These are phyloP conservation scores for Promerops cafer DNA, from an alignment of 2,113 vertebrate species.

Conservation along the genomic window DNA sequence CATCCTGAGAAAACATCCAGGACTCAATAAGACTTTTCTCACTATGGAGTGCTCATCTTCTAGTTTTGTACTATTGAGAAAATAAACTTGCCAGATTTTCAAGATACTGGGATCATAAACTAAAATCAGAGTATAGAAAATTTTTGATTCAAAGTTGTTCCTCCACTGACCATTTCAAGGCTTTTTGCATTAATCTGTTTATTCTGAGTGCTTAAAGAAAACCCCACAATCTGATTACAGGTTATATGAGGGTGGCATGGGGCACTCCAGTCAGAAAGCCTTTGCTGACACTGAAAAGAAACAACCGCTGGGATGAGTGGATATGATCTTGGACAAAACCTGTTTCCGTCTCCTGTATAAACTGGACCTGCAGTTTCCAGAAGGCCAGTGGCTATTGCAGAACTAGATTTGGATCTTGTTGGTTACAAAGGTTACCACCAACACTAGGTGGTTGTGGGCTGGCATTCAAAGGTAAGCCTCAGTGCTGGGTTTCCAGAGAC, in stretches of 20 bases:
- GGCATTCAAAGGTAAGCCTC: background rate
- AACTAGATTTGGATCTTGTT: background rate
- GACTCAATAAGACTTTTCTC: background rate
- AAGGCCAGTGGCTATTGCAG: background rate
- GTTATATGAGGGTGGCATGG: background rate
- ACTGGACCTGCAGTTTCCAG: background rate
- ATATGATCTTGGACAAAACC: background rate
- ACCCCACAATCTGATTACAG: background rate
- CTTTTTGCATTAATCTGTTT: background rate
- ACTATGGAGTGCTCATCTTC: background rate
- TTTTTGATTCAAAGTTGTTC: background rate
- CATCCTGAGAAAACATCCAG: background rate
- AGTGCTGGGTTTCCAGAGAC: background rate
- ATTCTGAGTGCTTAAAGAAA: background rate
- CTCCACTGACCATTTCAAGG: background rate
- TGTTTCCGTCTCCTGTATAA: background rate
- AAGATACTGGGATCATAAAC: background rate
- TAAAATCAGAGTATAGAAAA: background rate
- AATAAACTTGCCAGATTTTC: background rate
- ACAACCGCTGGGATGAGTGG: accelerated
- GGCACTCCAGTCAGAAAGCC: background rate
- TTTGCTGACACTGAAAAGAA: background rate
- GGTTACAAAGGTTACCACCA: background rate
- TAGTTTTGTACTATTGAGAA: background rate
- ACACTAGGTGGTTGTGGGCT: background rate